Base-by-base conservation (phyloP, 2,888 invertebrate genomes). In the Platerodrilus igneus region DNA sequence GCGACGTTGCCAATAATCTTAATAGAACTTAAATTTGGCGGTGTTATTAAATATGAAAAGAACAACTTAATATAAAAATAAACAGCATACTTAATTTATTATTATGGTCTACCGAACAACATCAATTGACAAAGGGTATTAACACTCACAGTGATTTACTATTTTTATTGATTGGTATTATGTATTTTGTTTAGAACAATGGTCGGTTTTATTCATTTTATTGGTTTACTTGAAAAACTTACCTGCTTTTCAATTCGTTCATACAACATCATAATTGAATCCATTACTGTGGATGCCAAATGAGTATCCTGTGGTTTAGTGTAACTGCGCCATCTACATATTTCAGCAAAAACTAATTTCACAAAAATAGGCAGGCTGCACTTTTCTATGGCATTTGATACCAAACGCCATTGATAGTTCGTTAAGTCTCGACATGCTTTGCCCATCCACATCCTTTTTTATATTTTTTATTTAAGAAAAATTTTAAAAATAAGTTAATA, bases 321-420 rank as follows among this genome's bases (percentile, higher is more conserved):
- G 65, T 96, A 97, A 52, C 95, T 95, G 36, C 93, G 78, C 97
- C 97, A 97, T 48, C 94, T 77, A 63, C 92, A 93, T 15, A 97
- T 92, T 71, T 97, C 96, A 8, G 96, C 97, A 68, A 93, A 95
- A 0, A 97, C 94, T 25, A 99, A 72, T 69, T 97, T 97, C 0
- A 97, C 93, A 62, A 95, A 97, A 46, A 99, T 91, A 0, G 97
- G 96, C 34, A 96, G 69, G 1, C 95, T 95, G 62, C 96, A 96
- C 59, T 88, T 85, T 8, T 82, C 82, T 19, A 96, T 89, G 0
- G 93, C 94, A 58, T 93, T 94, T 9, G 91, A 87, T 1, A 96
- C 96, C 33, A 95, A 68, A 20, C 88, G 79, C 94, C 94, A 95
- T 60, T 96, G 96, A 62, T 89, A 90, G 60, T 92, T 90, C 25